Conservation (phyloP, 2,797 vertebrate species). For the Acestrorhynchus altus region DNA sequence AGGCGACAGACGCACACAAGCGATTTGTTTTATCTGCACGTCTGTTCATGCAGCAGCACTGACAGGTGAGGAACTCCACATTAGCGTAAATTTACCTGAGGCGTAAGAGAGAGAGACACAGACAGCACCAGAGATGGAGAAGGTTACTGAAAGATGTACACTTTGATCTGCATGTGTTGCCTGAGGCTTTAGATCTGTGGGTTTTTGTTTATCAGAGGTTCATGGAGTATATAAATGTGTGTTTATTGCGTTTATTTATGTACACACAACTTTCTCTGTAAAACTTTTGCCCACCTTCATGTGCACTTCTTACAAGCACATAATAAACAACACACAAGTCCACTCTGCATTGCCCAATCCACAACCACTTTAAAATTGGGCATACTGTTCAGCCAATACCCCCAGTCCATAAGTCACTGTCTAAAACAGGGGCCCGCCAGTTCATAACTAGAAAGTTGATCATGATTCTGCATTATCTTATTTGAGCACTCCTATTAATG, state of each 20-base stretch:
- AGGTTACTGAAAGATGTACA: neutral
- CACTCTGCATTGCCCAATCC: neutral
- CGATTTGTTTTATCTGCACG: neutral
- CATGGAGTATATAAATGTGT: neutral
- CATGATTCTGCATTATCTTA: too few relatives aligned
- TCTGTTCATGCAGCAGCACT: neutral
- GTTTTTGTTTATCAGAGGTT: conserved; percentile 15
- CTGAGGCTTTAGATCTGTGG: neutral
- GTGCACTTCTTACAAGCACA: neutral
- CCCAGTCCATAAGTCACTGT: too few relatives aligned
- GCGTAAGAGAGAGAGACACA: neutral
- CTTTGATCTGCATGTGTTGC: conserved; percentile 28
- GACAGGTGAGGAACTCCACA: conserved; percentile 20
- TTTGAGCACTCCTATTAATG: too few relatives aligned
- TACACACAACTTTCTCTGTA: neutral
- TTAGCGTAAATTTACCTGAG: conserved; percentile 21
- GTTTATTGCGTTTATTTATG: conserved; percentile 6
- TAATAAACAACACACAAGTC: neutral
- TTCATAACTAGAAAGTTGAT: too few relatives aligned
- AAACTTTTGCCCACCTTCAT: neutral
- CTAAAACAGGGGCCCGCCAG: too few relatives aligned
- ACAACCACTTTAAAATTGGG: neutral
- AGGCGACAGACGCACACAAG: neutral
- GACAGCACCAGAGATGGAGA: neutral
- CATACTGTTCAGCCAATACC: neutral